Evolutionary conservation across 2,888 invertebrate species (phyloP), one percentile per base, ranked within the genome.

Genomic region (Drosophila parthenogenetica): DNA sequence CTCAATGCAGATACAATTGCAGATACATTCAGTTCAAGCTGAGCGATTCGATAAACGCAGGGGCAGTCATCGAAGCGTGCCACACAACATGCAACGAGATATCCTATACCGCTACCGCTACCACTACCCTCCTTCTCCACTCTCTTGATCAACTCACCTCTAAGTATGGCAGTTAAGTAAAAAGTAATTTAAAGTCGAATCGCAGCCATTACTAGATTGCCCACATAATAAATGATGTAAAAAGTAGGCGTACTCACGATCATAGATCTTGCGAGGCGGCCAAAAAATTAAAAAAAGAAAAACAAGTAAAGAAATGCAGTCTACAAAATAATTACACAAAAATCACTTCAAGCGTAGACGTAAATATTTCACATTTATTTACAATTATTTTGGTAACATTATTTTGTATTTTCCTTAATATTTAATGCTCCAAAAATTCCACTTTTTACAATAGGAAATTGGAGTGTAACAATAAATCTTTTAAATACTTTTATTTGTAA

Each of bases 141-240:
- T 5, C 29, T 5, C 8, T 16, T 11, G 13, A 22, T 25, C 13
- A 29, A 4, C 43, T 42, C 16, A 22, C 13, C 37, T 42, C 13
- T 11, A 29, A 45, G n/a, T n/a, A 13, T 39, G 22, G 50, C 43
- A 67, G 37, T 54, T 61, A 60, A 73, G 63, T 73, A 50, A 81
- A 78, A 78, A 61, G 65, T 81, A 81, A 77, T 79, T 70, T 79
- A 37, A 35, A 60, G 54, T 64, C 61, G 46, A 75, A 72, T 75
- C 50, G 75, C 65, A 69, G 71, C 51, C 72, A 69, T 77, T 77
- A 62, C 68, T 69, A 51, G 69, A 63, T 77, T 83, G 70, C 77
- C 87, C 83, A 80, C 88, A 83, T 86, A 77, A 86, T 74, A 77
- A 87, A 86, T 88, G 74, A 86, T 80, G 89, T 88, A 88, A 82